phyloP scores from a whole-genome alignment of 2,888 invertebrate genomes.

The Cantharis nigra region DNA sequence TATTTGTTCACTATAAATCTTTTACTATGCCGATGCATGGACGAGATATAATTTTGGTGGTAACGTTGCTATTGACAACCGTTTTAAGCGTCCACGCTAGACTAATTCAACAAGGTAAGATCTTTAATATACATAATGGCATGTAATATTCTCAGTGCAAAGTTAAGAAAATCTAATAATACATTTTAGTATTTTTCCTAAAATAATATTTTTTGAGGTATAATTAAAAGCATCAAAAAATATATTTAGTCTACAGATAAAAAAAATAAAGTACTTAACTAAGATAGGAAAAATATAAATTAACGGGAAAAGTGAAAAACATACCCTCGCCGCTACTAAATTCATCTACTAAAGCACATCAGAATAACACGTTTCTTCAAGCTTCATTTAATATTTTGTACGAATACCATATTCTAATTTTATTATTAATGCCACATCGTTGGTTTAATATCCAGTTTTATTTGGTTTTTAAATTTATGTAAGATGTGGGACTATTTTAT shows the following conservation, averaged over 20 bases:
- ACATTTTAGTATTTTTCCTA: neutral
- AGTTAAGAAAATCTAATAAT: neutral
- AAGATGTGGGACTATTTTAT: neutral
- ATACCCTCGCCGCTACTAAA: neutral
- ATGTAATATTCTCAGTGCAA: neutral
- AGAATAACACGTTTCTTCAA: neutral
- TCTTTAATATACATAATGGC: neutral
- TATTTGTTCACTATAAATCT: constrained; percentile 3
- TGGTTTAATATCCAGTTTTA: neutral
- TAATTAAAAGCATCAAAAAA: neutral
- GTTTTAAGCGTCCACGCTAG: constrained; percentile 32
- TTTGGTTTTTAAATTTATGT: neutral
- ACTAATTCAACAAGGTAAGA: constrained; percentile 36
- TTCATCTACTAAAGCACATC: neutral
- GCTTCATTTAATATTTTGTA: neutral
- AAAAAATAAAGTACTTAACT: too few relatives aligned
- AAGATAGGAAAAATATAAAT: neutral
- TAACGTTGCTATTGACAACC: constrained; percentile 33
- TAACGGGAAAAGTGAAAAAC: neutral
- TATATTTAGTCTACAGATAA: neutral
- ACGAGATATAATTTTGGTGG: constrained; percentile 27
- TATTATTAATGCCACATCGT: neutral
- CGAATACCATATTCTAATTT: neutral
- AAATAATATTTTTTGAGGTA: neutral
- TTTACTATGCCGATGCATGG: constrained; percentile 17